phyloP scores from a whole-genome alignment of 1,140 invertebrate species.

The Thaumetopoea pityocampa region DNA sequence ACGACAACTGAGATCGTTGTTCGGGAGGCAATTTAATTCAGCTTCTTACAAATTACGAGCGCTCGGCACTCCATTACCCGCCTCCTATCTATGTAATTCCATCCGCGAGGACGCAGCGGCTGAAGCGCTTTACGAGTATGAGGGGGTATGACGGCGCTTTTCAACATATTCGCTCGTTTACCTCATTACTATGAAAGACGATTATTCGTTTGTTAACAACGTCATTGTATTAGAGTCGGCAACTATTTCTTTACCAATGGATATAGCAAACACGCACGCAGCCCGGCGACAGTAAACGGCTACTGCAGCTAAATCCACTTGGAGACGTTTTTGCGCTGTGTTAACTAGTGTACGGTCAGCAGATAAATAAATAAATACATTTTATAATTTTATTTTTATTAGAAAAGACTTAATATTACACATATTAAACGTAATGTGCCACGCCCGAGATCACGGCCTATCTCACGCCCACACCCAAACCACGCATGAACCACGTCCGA shows the following conservation, averaged over 20 bases:
- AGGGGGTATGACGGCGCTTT: conserved; percentile 6
- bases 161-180: conserved; percentile 15
- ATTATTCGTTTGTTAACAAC: not conserved
- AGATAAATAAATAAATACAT: not conserved
- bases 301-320: too few species aligned
- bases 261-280: too few species aligned
- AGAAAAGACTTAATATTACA: too few species aligned
- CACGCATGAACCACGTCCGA: too few species aligned
- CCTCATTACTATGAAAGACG: conserved; percentile 3
- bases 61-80: conserved; percentile 31
- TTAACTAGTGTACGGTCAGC: too few species aligned
- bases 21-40: conserved; percentile 31
- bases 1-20: conserved; percentile 27
- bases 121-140: conserved; percentile 23
- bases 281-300: too few species aligned
- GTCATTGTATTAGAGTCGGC: not conserved
- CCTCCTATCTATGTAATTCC: conserved; percentile 24
- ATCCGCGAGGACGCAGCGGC: conserved; percentile 20
- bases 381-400: too few species aligned
- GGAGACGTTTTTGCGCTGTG: too few species aligned
- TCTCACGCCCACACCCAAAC: too few species aligned
- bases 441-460: too few species aligned
- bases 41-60: conserved; percentile 32
- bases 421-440: too few species aligned
- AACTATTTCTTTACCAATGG: too few species aligned